These are phyloP conservation scores for Cardiocondyla obscurior DNA, from an alignment of 1,140 invertebrate species.

Conservation along the genomic window DNA sequence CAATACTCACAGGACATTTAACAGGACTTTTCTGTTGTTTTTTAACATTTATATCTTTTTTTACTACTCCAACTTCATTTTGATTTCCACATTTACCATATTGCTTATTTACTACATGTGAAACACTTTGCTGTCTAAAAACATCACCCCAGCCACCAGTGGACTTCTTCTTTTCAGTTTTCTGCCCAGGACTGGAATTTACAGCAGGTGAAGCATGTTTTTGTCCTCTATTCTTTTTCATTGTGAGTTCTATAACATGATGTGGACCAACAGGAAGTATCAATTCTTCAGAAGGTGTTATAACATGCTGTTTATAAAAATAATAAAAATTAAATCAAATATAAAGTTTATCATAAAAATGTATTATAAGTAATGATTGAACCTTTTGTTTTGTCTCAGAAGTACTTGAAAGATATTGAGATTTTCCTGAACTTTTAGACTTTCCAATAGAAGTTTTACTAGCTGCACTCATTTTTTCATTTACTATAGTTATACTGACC, in stretches of 20 bases:
- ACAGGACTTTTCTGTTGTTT: slow-evolving; percentile 29
- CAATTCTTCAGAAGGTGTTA: slow-evolving; percentile 31
- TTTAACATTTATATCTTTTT: slow-evolving; percentile 41
- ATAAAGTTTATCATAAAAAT: neutral
- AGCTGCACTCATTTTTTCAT: slow-evolving; percentile 42
- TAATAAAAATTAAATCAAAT: neutral
- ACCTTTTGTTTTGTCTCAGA: neutral
- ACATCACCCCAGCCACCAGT: slow-evolving; percentile 58
- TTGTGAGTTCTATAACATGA: slow-evolving; percentile 64
- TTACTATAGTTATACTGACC: slow-evolving; percentile 49
- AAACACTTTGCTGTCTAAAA: slow-evolving; percentile 62
- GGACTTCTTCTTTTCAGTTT: slow-evolving; percentile 56
- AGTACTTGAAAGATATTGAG: slow-evolving; percentile 16
- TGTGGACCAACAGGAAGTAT: slow-evolving; percentile 59
- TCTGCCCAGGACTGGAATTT: slow-evolving; percentile 50
- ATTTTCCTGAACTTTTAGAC: slow-evolving; percentile 39
- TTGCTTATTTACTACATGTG: slow-evolving; percentile 43
- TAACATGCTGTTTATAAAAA: neutral
- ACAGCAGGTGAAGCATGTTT: slow-evolving; percentile 62
- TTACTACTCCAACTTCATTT: slow-evolving; percentile 45
- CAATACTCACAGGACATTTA: slow-evolving; percentile 16
- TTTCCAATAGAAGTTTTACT: slow-evolving; percentile 12
- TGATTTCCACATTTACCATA: too few species aligned
- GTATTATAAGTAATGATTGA: neutral
- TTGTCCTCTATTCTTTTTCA: slow-evolving; percentile 51